These are phyloP conservation scores for Drosophila subsilvestris DNA, from an alignment of 2,888 invertebrate genomes.

Conservation along the genomic window DNA sequence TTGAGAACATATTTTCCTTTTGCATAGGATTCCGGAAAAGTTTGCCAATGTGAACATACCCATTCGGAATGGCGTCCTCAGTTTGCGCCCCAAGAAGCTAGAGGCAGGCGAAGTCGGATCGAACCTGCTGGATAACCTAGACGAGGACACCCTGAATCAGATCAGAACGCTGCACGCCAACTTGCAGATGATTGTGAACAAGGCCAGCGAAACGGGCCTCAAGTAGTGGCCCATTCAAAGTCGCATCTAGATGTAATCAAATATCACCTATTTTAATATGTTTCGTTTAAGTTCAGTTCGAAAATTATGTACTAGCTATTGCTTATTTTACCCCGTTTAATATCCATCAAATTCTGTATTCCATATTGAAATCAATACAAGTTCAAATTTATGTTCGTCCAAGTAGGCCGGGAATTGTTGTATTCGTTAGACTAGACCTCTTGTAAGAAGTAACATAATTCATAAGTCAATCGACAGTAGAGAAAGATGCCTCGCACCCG, in stretches of 20 bases:
- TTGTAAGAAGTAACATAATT: not conserved
- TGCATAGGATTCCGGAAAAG: conserved; percentile 77
- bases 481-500: conserved; percentile 81
- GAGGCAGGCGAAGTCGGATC: conserved; percentile 66
- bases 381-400: conserved; percentile 33
- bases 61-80: conserved; percentile 82
- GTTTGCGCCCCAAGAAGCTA: conserved; percentile 82
- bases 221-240: conserved; percentile 46
- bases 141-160: conserved; percentile 80
- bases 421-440: not conserved
- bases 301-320: conserved; percentile 1
- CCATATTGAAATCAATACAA: conserved; percentile 40
- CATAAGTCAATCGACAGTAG: not conserved
- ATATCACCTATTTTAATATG: conserved; percentile 30
- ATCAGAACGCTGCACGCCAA: conserved; percentile 82
- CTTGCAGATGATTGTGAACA: conserved; percentile 81
- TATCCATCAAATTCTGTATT: conserved; percentile 12
- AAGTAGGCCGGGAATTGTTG: conserved; percentile 14
- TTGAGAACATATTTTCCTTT: not conserved
- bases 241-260: conserved; percentile 15
- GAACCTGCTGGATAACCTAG: conserved; percentile 79
- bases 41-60: conserved; percentile 84
- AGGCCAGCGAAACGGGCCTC: conserved; percentile 71
- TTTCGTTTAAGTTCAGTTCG: conserved; percentile 42
- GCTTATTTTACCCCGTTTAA: conserved; percentile 10